Evolutionary conservation across 1,140 invertebrate species (phyloP).

Genomic region (Triops longicaudatus): DNA sequence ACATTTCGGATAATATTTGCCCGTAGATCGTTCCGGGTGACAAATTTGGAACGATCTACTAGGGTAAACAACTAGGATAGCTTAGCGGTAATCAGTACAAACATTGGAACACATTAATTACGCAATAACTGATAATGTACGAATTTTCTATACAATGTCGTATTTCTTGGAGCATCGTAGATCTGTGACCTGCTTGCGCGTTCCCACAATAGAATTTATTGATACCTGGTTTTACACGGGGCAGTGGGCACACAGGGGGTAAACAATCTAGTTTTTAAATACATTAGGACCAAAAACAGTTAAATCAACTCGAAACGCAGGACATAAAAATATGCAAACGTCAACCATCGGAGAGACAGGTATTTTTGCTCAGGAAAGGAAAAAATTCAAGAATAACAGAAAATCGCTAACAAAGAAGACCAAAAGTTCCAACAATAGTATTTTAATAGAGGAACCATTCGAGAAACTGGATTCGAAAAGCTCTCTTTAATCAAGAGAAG

Average conservation of each 20-base stretch:
- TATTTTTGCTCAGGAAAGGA: neutral
- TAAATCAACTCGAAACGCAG: neutral
- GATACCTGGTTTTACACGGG: neutral
- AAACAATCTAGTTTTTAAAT: constrained; percentile 9
- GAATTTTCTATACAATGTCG: too few species aligned
- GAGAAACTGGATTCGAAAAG: neutral
- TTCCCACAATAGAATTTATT: constrained; percentile 13
- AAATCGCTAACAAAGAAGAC: neutral
- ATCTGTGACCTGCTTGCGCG: neutral
- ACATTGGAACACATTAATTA: too few species aligned
- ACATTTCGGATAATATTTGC: too few species aligned
- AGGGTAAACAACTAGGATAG: too few species aligned
- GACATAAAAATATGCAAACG: neutral
- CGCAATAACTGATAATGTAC: too few species aligned
- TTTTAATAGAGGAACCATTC: neutral
- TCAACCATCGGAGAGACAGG: neutral
- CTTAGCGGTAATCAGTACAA: too few species aligned
- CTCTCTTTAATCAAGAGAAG: neutral
- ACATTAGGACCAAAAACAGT: neutral
- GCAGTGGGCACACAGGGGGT: neutral
- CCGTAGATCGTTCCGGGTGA: too few species aligned
- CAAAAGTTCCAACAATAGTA: neutral
- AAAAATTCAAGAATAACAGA: neutral
- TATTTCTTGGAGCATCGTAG: too few species aligned
- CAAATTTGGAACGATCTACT: too few species aligned